A percentile compares a stretch with the other conserved stretches of the same genome.
Evolutionary conservation across 2,888 invertebrate genomes (phyloP).

Genomic region (Calliphora vomitoria): DNA sequence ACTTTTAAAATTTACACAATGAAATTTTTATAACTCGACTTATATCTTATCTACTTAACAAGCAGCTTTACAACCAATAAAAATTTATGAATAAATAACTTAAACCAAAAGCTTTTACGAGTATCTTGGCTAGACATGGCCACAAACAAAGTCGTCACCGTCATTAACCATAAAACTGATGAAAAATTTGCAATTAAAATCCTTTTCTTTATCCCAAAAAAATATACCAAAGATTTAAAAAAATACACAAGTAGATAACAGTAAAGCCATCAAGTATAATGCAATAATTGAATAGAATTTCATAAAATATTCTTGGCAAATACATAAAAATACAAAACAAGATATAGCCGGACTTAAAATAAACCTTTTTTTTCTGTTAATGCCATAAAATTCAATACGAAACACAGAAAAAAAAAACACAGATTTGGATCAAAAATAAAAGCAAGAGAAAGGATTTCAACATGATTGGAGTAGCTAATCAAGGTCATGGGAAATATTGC

Average conservation of each 20-base stretch:
- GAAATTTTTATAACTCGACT: no score
- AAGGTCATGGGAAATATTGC: constrained; percentile 61
- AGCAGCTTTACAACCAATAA: no score
- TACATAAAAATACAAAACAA: background rate
- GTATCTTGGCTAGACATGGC: constrained; percentile 7
- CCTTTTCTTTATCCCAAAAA: background rate
- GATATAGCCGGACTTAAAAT: constrained; percentile 5
- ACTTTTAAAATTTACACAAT: no score
- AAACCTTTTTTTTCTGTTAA: constrained; percentile 42
- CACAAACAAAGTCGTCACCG: background rate
- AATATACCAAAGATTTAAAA: background rate
- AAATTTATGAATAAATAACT: no score
- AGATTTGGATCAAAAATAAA: constrained; percentile 15
- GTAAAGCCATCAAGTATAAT: constrained; percentile 20
- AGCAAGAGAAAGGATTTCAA: constrained; percentile 66
- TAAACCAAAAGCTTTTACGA: background rate
- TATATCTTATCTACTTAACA: no score
- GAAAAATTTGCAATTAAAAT: constrained; percentile 29
- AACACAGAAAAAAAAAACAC: background rate
- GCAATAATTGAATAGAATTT: constrained; percentile 51
- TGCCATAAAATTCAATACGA: background rate
- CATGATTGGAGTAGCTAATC: constrained; percentile 70
- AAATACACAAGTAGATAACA: background rate
- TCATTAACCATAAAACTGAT: background rate
- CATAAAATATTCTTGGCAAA: constrained; percentile 14